A percentile compares a stretch with the other conserved stretches of the same genome.
Evolutionary conservation across 2,113 vertebrate genomes (phyloP).

Genomic region (Dipodomys spectabilis): DNA sequence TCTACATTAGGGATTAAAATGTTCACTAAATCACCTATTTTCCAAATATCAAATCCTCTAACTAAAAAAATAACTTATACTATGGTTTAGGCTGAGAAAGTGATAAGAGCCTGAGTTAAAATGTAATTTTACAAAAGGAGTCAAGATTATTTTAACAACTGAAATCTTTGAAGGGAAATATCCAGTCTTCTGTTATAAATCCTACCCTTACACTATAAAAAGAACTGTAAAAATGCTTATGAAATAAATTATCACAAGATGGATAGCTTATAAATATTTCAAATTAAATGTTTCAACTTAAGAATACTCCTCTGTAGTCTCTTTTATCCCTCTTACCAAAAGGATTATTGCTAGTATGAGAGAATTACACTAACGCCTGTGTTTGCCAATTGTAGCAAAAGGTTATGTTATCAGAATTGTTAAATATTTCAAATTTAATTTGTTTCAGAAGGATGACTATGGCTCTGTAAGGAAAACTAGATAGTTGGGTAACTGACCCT

Average conservation of each 20-base stretch:
- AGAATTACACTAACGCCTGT: neutral
- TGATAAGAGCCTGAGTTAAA: neutral
- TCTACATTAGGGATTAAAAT: neutral
- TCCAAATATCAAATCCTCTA: neutral
- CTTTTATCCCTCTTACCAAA: neutral
- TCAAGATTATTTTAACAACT: conserved; percentile 23
- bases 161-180: neutral
- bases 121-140: conserved; percentile 16
- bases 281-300: neutral
- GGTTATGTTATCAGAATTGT: neutral
- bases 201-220: neutral
- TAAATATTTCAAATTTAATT: conserved; percentile 32
- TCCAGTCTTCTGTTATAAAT: neutral
- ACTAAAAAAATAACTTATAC: neutral
- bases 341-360: neutral
- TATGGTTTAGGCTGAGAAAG: neutral
- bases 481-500: neutral
- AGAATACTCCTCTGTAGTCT: neutral
- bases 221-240: neutral
- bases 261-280: neutral
- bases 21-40: neutral
- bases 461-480: neutral
- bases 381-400: neutral
- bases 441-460: neutral
- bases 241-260: conserved; percentile 15